Percentiles rank a stretch among this genome's conserved stretches.
Conservation (phyloP, 2,888 invertebrate genomes). For the Pyralis farinalis region DNA sequence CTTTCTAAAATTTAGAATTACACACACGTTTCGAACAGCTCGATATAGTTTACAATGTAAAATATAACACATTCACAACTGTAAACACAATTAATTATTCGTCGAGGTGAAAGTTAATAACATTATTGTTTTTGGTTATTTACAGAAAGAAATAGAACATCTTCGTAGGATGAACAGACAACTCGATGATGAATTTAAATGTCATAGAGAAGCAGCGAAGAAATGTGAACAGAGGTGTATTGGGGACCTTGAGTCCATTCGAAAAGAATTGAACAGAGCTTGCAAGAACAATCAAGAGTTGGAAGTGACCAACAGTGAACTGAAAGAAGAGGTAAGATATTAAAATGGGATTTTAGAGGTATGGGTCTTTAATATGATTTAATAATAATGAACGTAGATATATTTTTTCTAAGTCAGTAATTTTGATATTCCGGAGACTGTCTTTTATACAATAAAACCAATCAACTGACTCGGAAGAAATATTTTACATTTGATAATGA, state of each 20-base stretch:
- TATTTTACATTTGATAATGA: too few species aligned
- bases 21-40: too few species aligned
- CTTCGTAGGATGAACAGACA: constrained; percentile 58
- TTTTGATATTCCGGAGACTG: too few species aligned
- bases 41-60: too few species aligned
- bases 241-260: constrained; percentile 72
- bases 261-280: constrained; percentile 73
- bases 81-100: too few species aligned
- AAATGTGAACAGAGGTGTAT: constrained; percentile 65
- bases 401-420: too few species aligned
- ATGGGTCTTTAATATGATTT: background rate
- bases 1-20: too few species aligned
- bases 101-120: too few species aligned
- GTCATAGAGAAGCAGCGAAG: constrained; percentile 64
- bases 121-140: constrained; percentile 14
- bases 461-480: too few species aligned
- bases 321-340: constrained; percentile 83
- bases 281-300: constrained; percentile 82
- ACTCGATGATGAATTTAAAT: constrained; percentile 69
- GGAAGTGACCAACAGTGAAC: constrained; percentile 85
- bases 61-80: too few species aligned
- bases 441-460: too few species aligned
- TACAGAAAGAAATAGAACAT: constrained; percentile 59
- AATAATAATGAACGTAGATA: background rate
- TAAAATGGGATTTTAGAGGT: background rate